Evolutionary conservation across 2,888 invertebrate species (phyloP).

Genomic region (Neoaliturus tenellus): DNA sequence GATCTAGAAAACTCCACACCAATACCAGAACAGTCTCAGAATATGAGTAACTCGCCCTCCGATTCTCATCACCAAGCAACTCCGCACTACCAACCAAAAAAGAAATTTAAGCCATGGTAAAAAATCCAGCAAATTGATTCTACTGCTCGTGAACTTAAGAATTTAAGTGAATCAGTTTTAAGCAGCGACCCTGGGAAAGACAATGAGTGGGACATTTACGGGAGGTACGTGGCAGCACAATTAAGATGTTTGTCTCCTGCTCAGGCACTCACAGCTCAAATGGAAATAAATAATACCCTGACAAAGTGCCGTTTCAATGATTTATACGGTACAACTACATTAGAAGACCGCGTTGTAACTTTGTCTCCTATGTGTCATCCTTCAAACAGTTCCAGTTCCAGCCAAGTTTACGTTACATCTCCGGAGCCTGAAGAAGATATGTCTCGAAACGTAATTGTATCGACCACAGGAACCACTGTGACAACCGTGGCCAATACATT

Average conservation of each 20-base stretch:
- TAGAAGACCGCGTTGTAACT: too few relatives aligned
- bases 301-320: constrained; percentile 6
- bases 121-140: constrained; percentile 17
- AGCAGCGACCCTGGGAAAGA: not conserved
- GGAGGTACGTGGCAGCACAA: constrained; percentile 40
- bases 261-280: constrained; percentile 29
- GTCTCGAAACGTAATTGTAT: too few relatives aligned
- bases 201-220: constrained; percentile 37
- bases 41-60: too few relatives aligned
- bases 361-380: too few relatives aligned
- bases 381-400: too few relatives aligned
- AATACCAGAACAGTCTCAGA: too few relatives aligned
- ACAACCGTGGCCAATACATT: not conserved
- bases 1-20: too few relatives aligned
- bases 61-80: too few relatives aligned
- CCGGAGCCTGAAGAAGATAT: not conserved
- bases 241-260: constrained; percentile 32
- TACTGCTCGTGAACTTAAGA: constrained; percentile 20
- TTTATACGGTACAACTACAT: not conserved
- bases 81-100: too few relatives aligned
- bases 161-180: constrained; percentile 7
- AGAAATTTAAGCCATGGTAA: constrained; percentile 22
- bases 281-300: constrained; percentile 13
- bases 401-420: not conserved
- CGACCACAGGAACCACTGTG: not conserved